These are phyloP conservation scores for Anorthoa munda DNA, from an alignment of 2,888 invertebrate genomes.

Conservation along the genomic window DNA sequence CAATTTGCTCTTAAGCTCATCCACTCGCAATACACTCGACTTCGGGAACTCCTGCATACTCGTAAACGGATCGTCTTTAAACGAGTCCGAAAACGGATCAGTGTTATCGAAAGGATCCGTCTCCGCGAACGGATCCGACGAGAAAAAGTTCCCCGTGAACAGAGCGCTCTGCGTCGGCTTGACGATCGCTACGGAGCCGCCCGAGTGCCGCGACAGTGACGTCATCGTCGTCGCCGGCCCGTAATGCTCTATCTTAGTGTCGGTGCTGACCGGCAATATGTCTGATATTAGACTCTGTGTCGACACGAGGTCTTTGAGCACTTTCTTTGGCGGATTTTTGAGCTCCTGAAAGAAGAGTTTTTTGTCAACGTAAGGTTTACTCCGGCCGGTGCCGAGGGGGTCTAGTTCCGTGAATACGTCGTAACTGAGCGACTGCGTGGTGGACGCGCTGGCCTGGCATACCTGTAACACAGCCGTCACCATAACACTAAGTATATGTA, in stretches of 20 bases:
- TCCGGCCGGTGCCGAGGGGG: slow-evolving; percentile 97
- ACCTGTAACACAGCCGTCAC: slow-evolving; percentile 87
- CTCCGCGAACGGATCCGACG: slow-evolving; percentile 92
- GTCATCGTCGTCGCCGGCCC: slow-evolving; percentile 87
- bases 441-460: slow-evolving; percentile 82
- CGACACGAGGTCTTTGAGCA: slow-evolving; percentile 95
- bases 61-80: slow-evolving; percentile 92
- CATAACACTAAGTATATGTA: slow-evolving; percentile 78
- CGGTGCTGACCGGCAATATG: slow-evolving; percentile 79
- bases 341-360: slow-evolving; percentile 99
- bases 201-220: slow-evolving; percentile 87
- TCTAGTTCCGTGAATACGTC: slow-evolving; percentile 98
- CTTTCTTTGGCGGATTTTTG: slow-evolving; percentile 98
- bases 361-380: slow-evolving; percentile 98
- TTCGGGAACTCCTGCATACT: slow-evolving; percentile 85
- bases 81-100: slow-evolving; percentile 92
- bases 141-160: slow-evolving; percentile 83
- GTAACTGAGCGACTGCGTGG: slow-evolving; percentile 88
- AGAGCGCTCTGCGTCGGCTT: slow-evolving; percentile 76
- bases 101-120: slow-evolving; percentile 94
- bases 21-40: slow-evolving; percentile 73
- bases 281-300: slow-evolving; percentile 83
- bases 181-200: slow-evolving; percentile 87
- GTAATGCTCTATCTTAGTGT: slow-evolving; percentile 79
- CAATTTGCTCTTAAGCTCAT: slow-evolving; percentile 77